Evolutionary conservation across 2,888 invertebrate genomes (phyloP).

Genomic region (Boloria euphrosyne): DNA sequence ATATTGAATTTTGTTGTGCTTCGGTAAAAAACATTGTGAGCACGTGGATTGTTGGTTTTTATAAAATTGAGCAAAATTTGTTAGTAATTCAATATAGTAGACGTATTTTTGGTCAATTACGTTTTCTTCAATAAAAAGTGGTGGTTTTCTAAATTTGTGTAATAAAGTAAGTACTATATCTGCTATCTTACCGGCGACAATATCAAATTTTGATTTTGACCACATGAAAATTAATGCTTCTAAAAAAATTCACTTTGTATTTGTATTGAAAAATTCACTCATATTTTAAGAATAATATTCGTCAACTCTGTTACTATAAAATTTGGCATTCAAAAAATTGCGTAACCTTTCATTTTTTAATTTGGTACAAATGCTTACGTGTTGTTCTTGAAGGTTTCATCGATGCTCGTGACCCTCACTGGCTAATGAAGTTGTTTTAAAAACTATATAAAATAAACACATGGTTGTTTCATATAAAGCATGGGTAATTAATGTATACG

Average conservation of each 20-base stretch:
- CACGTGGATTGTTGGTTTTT: conserved; percentile 84
- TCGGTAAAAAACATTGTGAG: conserved; percentile 85
- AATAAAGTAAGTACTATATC: conserved; percentile 66
- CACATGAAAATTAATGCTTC: conserved; percentile 38
- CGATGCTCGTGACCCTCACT: conserved; percentile 75
- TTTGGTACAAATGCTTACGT: conserved; percentile 78
- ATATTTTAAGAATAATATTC: not conserved
- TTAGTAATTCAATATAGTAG: conserved; percentile 63
- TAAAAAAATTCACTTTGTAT: conserved; percentile 10
- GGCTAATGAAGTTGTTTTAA: conserved; percentile 50
- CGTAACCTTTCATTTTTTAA: conserved; percentile 78
- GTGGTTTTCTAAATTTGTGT: conserved; percentile 53
- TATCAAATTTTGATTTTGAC: conserved; percentile 61
- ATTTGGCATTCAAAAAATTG: conserved; percentile 68
- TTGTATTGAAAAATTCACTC: not conserved
- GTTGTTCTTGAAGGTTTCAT: conserved; percentile 77
- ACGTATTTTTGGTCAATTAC: conserved; percentile 55
- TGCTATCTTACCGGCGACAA: conserved; percentile 61
- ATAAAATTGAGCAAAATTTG: conserved; percentile 68
- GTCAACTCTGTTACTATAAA: conserved; percentile 13
- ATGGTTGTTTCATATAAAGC: conserved; percentile 47
- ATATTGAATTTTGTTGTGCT: conserved; percentile 85
- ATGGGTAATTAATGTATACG: conserved; percentile 47
- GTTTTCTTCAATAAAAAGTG: conserved; percentile 54
- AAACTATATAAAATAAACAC: conserved; percentile 52